Percentiles rank a stretch among this genome's conserved stretches.
Conservation (phyloP, 2,888 invertebrate genomes). For the Cetonia aurata region DNA sequence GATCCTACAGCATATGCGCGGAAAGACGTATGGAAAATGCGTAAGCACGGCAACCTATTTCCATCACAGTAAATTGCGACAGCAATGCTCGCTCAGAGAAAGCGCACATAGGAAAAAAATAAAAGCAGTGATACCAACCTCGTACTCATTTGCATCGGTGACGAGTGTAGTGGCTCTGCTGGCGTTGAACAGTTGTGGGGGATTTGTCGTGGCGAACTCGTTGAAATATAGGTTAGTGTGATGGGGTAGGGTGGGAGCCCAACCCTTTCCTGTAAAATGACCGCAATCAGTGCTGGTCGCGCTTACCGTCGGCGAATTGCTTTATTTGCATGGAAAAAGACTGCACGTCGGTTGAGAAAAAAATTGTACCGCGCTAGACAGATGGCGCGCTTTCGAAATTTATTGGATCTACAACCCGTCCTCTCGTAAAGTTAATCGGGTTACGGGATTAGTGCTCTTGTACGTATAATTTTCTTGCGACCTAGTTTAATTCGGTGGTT, state of each 20-base stretch:
- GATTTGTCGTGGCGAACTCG: constrained; percentile 49
- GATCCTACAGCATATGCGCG: no score
- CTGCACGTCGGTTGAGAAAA: constrained; percentile 22
- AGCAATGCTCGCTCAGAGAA: neutral
- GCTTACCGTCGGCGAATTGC: constrained; percentile 22
- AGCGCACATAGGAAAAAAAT: constrained; percentile 2
- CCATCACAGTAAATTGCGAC: neutral
- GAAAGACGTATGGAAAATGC: neutral
- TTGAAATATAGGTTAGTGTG: constrained; percentile 55
- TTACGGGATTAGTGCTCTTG: constrained; percentile 16
- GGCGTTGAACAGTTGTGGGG: constrained; percentile 35
- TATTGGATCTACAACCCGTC: constrained; percentile 20
- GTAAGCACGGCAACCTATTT: neutral
- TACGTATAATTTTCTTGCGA: constrained; percentile 4
- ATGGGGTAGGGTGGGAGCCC: constrained; percentile 60
- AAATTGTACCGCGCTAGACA: neutral
- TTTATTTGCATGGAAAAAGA: constrained; percentile 41
- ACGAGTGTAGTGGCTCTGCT: constrained; percentile 28
- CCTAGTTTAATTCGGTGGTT: constrained; percentile 13
- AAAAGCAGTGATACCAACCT: constrained; percentile 28
- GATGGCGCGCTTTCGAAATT: constrained; percentile 26
- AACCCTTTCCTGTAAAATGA: constrained; percentile 61
- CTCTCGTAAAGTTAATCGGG: constrained; percentile 25
- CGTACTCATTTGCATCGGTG: constrained; percentile 39
- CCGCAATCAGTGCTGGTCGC: constrained; percentile 36